Conservation (phyloP, 2,888 invertebrate genomes). For the Tetropium fuscum region DNA sequence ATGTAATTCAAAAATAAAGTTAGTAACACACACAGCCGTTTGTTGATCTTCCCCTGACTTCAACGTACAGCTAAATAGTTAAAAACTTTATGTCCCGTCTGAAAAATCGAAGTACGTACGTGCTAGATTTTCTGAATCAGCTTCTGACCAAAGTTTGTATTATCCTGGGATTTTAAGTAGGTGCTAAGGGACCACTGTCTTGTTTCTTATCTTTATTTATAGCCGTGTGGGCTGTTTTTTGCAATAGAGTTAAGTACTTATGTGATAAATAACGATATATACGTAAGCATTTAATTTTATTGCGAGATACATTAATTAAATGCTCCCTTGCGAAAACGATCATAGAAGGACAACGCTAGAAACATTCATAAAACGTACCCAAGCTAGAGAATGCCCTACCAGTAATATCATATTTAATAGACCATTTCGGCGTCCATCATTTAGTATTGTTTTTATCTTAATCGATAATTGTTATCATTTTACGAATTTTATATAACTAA, state of each 20-base stretch:
- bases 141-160: constrained; percentile 24
- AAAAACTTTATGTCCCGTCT: constrained; percentile 38
- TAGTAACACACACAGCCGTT: constrained; percentile 31
- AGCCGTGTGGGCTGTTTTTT: constrained; percentile 29
- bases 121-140: constrained; percentile 36
- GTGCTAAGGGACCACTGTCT: constrained; percentile 32
- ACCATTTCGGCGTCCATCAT: no score
- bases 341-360: no score
- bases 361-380: no score
- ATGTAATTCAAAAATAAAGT: constrained; percentile 35
- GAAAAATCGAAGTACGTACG: constrained; percentile 41
- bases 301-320: no score
- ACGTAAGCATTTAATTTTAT: no score
- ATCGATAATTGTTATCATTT: no score
- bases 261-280: constrained; percentile 2
- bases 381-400: no score
- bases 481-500: no score
- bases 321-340: no score
- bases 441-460: no score
- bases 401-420: no score
- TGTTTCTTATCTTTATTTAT: constrained; percentile 43
- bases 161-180: constrained; percentile 35
- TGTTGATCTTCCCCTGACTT: constrained; percentile 35
- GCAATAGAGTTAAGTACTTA: background rate
- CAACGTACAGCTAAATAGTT: constrained; percentile 40